phyloP scores from a whole-genome alignment of 2,888 invertebrate genomes.

The Incurvaria masculella region DNA sequence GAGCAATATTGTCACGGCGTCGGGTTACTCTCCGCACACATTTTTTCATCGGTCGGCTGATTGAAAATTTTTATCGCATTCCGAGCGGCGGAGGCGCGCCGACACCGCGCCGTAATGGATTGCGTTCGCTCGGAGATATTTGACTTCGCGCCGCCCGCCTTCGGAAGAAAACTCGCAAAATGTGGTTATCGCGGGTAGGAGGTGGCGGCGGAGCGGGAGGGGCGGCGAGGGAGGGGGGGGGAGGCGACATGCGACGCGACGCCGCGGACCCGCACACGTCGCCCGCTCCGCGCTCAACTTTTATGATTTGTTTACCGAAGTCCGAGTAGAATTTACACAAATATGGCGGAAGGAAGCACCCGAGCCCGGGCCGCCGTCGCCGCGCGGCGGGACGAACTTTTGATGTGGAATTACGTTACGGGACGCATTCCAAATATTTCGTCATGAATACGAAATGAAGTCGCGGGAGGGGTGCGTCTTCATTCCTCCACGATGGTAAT shows the following conservation, averaged over 20 bases:
- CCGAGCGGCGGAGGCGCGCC: slow-evolving; percentile 24
- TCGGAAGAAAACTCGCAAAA: no score
- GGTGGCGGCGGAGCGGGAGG: neutral
- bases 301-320: neutral
- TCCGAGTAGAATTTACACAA: neutral
- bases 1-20: slow-evolving; percentile 50
- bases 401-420: slow-evolving; percentile 18
- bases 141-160: slow-evolving; percentile 15
- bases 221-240: neutral
- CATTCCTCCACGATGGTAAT: no score
- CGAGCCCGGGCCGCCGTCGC: no score
- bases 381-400: slow-evolving; percentile 26
- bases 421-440: slow-evolving; percentile 12
- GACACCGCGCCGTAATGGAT: slow-evolving; percentile 38
- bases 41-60: slow-evolving; percentile 45
- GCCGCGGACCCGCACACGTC: neutral
- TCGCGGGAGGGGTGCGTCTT: slow-evolving; percentile 5
- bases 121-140: slow-evolving; percentile 31
- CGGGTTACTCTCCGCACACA: slow-evolving; percentile 51
- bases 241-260: neutral
- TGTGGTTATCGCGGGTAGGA: no score
- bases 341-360: neutral
- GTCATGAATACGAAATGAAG: slow-evolving; percentile 19
- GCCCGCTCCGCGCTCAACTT: neutral
- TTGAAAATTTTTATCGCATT: slow-evolving; percentile 54